phyloP scores from a whole-genome alignment of 2,113 vertebrate species.

The Ondatra zibethicus region DNA sequence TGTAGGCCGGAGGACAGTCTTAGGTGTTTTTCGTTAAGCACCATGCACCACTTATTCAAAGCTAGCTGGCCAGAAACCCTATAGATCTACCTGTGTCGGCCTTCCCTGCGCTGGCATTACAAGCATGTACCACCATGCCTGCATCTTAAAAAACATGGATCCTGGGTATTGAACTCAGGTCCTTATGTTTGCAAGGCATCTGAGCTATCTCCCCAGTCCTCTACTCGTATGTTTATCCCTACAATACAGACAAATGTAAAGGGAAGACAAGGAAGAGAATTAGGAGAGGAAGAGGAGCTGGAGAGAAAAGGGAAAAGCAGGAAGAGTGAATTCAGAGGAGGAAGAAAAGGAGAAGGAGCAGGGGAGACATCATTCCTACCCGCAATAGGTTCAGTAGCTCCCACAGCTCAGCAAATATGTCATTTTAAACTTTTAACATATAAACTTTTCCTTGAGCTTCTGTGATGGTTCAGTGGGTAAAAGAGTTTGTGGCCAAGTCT shows the following conservation, averaged over 20 bases:
- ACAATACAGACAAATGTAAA: background rate
- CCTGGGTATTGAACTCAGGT: background rate
- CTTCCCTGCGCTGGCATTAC: background rate
- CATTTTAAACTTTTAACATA: background rate
- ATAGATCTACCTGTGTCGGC: background rate
- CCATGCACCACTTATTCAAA: background rate
- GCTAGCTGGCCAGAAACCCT: background rate
- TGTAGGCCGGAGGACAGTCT: background rate
- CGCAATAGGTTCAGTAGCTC: background rate
- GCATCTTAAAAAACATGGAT: background rate
- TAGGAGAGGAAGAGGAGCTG: background rate
- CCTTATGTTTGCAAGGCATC: background rate
- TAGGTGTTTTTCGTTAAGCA: background rate
- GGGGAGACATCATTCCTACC: background rate
- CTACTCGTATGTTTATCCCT: background rate
- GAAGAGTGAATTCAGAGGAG: too few species aligned
- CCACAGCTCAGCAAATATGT: background rate
- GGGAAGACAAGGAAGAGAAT: background rate
- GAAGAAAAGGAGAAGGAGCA: background rate
- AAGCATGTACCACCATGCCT: background rate
- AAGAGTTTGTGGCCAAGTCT: background rate
- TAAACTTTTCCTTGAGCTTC: background rate
- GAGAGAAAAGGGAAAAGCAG: too few species aligned
- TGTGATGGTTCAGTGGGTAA: background rate
- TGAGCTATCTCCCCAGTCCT: background rate